These are phyloP conservation scores for Drosophila dunni DNA, from an alignment of 1,140 invertebrate genomes.

Conservation along the genomic window DNA sequence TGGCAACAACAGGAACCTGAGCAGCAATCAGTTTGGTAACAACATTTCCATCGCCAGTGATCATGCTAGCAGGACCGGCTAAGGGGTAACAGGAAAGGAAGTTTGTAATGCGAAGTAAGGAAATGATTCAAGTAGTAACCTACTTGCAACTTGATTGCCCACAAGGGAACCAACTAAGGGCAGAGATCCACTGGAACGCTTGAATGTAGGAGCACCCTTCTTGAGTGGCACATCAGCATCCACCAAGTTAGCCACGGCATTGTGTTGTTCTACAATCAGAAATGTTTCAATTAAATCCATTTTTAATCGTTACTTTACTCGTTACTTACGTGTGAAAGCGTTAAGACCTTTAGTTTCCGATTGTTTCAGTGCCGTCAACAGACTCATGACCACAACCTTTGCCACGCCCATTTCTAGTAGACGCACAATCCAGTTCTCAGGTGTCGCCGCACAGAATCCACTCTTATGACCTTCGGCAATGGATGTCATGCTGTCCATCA, in stretches of 20 bases:
- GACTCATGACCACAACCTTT: conserved; percentile 54
- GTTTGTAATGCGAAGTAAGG: background rate
- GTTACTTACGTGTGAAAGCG: conserved; percentile 21
- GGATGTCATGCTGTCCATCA: conserved; percentile 51
- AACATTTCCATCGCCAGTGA: conserved; percentile 1
- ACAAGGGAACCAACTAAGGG: background rate
- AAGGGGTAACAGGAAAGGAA: background rate
- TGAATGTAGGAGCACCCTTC: conserved; percentile 34
- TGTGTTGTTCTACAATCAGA: conserved; percentile 30
- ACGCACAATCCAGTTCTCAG: conserved; percentile 63
- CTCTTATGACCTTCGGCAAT: conserved; percentile 58
- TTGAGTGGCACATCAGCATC: conserved; percentile 15
- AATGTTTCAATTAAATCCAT: background rate
- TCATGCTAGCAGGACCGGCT: background rate
- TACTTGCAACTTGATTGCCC: background rate
- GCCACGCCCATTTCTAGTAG: conserved; percentile 63
- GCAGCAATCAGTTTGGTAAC: background rate
- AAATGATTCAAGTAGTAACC: background rate
- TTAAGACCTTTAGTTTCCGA: conserved; percentile 24
- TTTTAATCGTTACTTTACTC: background rate
- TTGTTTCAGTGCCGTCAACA: conserved; percentile 60
- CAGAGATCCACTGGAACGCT: conserved; percentile 32
- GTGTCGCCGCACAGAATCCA: conserved; percentile 56
- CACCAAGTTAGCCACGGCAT: conserved; percentile 25
- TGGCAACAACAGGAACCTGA: background rate